Percentiles rank a stretch among this genome's conserved stretches.
Evolutionary conservation across 2,797 vertebrate genomes (phyloP).

Genomic region (Molossus molossus): DNA sequence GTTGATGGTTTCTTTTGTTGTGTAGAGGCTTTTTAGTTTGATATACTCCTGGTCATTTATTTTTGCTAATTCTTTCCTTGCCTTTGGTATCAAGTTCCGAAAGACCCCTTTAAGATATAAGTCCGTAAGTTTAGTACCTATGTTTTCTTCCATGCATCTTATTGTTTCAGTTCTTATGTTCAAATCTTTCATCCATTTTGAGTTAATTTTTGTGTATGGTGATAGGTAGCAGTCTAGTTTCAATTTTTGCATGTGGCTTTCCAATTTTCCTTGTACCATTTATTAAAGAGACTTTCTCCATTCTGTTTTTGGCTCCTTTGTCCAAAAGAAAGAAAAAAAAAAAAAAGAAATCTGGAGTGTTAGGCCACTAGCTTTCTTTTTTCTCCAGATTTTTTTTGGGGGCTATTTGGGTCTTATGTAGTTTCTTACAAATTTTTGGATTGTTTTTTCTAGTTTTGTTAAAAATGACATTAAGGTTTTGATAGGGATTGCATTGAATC

Average conservation of each 20-base stretch:
- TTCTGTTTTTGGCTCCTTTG: background rate
- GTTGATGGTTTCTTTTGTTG: background rate
- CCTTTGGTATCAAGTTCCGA: background rate
- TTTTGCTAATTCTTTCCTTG: background rate
- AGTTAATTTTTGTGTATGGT: background rate
- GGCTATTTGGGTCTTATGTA: background rate
- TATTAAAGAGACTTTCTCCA: background rate
- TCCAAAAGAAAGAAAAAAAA: background rate
- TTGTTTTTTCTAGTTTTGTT: background rate
- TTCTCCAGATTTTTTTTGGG: background rate
- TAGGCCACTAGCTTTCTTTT: background rate
- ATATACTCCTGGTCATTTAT: background rate
- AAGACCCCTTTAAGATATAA: background rate
- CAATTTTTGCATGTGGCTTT: background rate
- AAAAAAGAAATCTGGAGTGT: background rate
- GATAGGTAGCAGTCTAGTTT: background rate
- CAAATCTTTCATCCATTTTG: background rate
- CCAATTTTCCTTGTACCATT: background rate
- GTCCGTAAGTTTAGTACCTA: background rate
- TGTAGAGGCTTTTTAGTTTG: background rate
- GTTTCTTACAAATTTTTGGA: background rate
- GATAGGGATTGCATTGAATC: background rate
- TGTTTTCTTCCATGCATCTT: background rate
- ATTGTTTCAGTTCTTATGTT: background rate
- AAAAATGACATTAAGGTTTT: constrained; percentile 17